Evolutionary conservation across 2,888 invertebrate genomes (phyloP).

Genomic region (Thumatha senex): DNA sequence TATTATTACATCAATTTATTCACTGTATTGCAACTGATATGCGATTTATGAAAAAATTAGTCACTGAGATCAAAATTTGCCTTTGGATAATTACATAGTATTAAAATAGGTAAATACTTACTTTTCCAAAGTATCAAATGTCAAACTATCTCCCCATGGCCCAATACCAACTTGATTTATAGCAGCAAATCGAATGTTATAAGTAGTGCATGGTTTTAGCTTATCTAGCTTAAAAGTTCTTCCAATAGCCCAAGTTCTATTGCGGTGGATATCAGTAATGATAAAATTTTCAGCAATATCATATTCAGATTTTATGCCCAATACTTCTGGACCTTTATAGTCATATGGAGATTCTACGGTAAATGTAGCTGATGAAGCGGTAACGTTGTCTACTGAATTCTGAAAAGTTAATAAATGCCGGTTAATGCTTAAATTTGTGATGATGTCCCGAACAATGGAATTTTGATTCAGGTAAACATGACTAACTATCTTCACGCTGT

Average conservation of each 20-base stretch:
- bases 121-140: conserved; percentile 64
- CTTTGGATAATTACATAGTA: too few species aligned
- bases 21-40: too few species aligned
- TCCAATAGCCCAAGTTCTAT: conserved; percentile 66
- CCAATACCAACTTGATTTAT: conserved; percentile 64
- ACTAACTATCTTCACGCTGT: too few species aligned
- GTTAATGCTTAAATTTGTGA: too few species aligned
- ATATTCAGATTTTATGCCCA: conserved; percentile 65
- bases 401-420: conserved; percentile 20
- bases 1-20: too few species aligned
- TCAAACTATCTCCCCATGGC: conserved; percentile 46
- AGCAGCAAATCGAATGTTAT: conserved; percentile 63
- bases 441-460: too few species aligned
- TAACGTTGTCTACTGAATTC: conserved; percentile 37
- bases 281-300: conserved; percentile 58
- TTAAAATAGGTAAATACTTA: conserved; percentile 42
- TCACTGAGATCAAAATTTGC: too few species aligned
- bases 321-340: conserved; percentile 51
- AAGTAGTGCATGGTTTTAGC: conserved; percentile 59
- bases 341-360: conserved; percentile 43
- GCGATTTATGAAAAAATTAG: too few species aligned
- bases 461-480: too few species aligned
- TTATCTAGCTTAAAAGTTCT: conserved; percentile 58
- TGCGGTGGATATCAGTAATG: conserved; percentile 61
- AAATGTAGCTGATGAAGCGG: conserved; percentile 61